Percentiles rank a stretch among this genome's conserved stretches.
These are phyloP conservation scores for Drosophila lowei DNA, from an alignment of 1,140 invertebrate species.

Conservation along the genomic window DNA sequence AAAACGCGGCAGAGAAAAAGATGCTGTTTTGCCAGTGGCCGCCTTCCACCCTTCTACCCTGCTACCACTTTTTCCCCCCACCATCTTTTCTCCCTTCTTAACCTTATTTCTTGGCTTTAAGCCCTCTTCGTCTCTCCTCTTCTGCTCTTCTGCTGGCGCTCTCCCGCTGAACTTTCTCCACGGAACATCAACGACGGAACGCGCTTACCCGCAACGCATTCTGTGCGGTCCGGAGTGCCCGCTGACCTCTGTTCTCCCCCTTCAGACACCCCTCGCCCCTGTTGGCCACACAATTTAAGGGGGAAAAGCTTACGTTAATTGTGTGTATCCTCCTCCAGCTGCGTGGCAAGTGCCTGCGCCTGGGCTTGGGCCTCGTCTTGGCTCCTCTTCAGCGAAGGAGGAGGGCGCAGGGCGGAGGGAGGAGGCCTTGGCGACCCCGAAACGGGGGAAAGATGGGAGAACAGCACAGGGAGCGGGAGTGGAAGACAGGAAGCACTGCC, in stretches of 20 bases:
- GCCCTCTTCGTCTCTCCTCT: too few relatives aligned
- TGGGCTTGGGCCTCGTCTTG: not conserved
- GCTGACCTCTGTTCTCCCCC: slow-evolving; percentile 1
- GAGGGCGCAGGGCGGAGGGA: not conserved
- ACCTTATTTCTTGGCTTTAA: too few relatives aligned
- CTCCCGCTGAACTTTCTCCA: slow-evolving; percentile 20
- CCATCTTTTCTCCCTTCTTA: too few relatives aligned
- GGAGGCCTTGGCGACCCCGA: not conserved
- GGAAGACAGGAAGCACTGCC: not conserved
- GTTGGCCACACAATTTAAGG: slow-evolving; percentile 26
- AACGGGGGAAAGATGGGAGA: not conserved
- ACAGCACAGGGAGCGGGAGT: too few relatives aligned
- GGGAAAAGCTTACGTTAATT: slow-evolving; percentile 71
- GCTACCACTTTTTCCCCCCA: not conserved
- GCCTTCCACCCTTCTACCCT: not conserved
- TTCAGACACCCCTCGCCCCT: not conserved
- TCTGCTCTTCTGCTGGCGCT: slow-evolving; percentile 4
- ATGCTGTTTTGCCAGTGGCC: not conserved
- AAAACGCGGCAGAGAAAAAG: slow-evolving; percentile 60
- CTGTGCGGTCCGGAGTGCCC: slow-evolving; percentile 46
- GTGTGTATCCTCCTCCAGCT: slow-evolving; percentile 70
- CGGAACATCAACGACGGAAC: slow-evolving; percentile 48
- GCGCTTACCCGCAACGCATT: slow-evolving; percentile 73
- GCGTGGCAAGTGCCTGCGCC: slow-evolving; percentile 38
- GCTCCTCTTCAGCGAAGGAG: slow-evolving; percentile 9